phyloP scores from a whole-genome alignment of 2,797 vertebrate species.

The Micrastur ruficollis region DNA sequence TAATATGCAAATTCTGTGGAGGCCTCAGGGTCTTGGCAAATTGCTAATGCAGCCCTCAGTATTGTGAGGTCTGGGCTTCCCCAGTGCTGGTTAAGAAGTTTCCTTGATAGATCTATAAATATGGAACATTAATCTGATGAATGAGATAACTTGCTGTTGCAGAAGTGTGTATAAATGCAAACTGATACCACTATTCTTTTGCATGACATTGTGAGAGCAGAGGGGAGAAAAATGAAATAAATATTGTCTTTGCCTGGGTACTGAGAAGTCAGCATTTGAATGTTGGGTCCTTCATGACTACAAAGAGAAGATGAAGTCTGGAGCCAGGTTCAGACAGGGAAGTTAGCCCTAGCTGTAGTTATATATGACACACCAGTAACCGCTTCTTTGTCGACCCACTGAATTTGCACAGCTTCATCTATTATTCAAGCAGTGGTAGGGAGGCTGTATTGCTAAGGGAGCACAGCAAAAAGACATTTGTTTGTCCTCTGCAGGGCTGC shows the following conservation, averaged over 20 bases:
- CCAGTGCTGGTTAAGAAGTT: background rate
- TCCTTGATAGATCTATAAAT: slow-evolving; percentile 3
- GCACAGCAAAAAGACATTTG: background rate
- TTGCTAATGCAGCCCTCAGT: background rate
- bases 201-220: background rate
- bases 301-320: background rate
- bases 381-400: background rate
- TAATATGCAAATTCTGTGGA: background rate
- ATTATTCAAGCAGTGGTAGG: background rate
- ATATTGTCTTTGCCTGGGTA: background rate
- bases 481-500: background rate
- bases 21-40: background rate
- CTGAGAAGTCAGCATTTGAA: background rate
- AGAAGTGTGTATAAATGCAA: background rate
- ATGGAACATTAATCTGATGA: background rate
- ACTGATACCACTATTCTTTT: background rate
- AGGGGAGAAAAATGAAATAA: background rate
- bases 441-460: background rate
- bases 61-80: background rate
- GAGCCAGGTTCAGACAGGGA: background rate
- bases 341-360: background rate
- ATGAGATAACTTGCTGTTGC: background rate
- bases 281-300: background rate
- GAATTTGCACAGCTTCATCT: background rate
- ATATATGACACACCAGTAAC: background rate